Evolutionary conservation across 2,888 invertebrate species (phyloP).

Genomic region (Nemurella pictetii): DNA sequence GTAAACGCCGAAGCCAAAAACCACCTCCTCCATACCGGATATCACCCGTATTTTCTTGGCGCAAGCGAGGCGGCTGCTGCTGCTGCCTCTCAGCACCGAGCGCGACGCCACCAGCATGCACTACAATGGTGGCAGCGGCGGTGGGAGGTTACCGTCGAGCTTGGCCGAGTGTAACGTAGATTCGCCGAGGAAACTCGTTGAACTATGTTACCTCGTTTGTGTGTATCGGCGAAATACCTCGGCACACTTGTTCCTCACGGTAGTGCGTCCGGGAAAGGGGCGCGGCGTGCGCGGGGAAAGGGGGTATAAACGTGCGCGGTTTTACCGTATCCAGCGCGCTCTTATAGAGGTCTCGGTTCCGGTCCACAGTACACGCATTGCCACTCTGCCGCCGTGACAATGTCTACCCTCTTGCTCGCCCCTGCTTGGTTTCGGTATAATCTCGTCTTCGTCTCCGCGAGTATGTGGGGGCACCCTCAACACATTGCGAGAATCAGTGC

Average conservation of each 20-base stretch:
- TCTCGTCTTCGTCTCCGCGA: neutral
- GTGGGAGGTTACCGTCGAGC: neutral
- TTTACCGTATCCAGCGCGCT: neutral
- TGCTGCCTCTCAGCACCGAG: neutral
- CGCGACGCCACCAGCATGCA: neutral
- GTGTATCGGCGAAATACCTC: neutral
- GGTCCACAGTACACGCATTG: neutral
- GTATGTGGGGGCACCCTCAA: no score
- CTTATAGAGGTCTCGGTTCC: neutral
- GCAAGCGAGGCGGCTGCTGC: neutral
- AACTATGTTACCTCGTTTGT: constrained; percentile 13
- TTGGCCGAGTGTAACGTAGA: neutral
- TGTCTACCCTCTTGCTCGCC: neutral
- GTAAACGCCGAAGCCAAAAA: neutral
- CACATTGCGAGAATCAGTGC: neutral
- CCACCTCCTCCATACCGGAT: neutral
- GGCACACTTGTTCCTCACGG: neutral
- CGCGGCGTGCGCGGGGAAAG: neutral
- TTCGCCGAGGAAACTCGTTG: neutral
- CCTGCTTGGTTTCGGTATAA: neutral
- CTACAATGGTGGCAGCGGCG: neutral
- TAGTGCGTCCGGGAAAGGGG: neutral
- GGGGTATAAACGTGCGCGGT: neutral
- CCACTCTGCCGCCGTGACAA: neutral
- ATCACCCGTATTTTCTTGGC: neutral